Conservation (phyloP, 2,113 vertebrate species). For the Apodemus speciosus region DNA sequence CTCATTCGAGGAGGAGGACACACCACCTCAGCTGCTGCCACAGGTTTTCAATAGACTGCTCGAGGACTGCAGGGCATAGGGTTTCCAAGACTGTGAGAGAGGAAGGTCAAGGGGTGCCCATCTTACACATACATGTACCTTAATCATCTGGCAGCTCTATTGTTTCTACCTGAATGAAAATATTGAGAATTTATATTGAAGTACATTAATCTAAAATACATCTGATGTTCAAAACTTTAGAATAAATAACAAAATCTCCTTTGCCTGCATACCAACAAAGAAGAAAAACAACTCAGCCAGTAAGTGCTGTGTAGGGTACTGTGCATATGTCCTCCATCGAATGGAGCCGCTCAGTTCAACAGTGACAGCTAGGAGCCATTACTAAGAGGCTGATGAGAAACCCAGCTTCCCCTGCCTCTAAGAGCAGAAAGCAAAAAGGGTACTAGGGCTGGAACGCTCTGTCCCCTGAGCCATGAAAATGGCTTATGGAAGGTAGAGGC, state of each 20-base stretch:
- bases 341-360: not conserved
- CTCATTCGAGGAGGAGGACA: conserved; percentile 65
- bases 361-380: not conserved
- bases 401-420: not conserved
- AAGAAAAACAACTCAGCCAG: conserved; percentile 6
- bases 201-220: conserved; percentile 53
- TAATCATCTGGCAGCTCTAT: conserved; percentile 23
- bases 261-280: conserved; percentile 6
- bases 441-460: not conserved
- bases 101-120: conserved; percentile 45
- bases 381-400: not conserved
- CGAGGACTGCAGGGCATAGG: not conserved
- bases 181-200: conserved; percentile 39
- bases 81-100: conserved; percentile 31
- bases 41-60: conserved; percentile 61
- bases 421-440: not conserved
- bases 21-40: conserved; percentile 59
- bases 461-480: not conserved
- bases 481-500: not conserved
- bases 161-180: conserved; percentile 59
- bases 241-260: conserved; percentile 45
- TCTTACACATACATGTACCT: conserved; percentile 56
- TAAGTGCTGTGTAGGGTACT: not conserved
- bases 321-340: not conserved
- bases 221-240: conserved; percentile 18